These are phyloP conservation scores for Pseudochaenichthys georgianus DNA, from an alignment of 2,797 vertebrate species.

Conservation along the genomic window DNA sequence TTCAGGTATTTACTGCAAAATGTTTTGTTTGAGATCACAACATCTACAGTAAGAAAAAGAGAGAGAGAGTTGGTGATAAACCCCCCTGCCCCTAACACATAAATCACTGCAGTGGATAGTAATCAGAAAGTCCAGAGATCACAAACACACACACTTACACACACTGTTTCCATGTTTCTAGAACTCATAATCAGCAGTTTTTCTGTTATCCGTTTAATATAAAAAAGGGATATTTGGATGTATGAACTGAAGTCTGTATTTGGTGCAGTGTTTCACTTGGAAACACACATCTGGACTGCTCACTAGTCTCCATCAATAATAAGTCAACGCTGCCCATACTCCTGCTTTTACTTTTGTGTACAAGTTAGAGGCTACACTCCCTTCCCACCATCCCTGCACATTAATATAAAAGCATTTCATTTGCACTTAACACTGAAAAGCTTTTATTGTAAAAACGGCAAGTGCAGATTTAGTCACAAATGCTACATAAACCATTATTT, in stretches of 20 bases:
- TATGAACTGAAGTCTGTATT: neutral
- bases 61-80: neutral
- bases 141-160: slow-evolving; percentile 4
- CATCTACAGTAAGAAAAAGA: neutral
- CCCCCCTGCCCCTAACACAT: neutral
- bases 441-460: slow-evolving; percentile 3
- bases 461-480: neutral
- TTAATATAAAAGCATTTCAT: neutral
- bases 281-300: neutral
- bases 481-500: neutral
- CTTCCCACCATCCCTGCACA: slow-evolving; percentile 1
- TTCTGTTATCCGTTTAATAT: slow-evolving; percentile 17
- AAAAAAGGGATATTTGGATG: slow-evolving; percentile 21
- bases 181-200: slow-evolving; percentile 32
- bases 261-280: neutral
- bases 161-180: neutral
- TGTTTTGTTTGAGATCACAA: neutral
- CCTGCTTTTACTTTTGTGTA: neutral
- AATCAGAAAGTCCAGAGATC: slow-evolving; percentile 36
- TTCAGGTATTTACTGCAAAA: slow-evolving; percentile 2
- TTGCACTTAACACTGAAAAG: neutral
- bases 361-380: neutral
- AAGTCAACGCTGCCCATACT: neutral
- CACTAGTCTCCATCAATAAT: neutral
- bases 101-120: slow-evolving; percentile 11